Percentiles rank a stretch among this genome's conserved stretches.
These are phyloP conservation scores for Taphrorychus bicolor DNA, from an alignment of 2,888 invertebrate genomes.

Conservation along the genomic window DNA sequence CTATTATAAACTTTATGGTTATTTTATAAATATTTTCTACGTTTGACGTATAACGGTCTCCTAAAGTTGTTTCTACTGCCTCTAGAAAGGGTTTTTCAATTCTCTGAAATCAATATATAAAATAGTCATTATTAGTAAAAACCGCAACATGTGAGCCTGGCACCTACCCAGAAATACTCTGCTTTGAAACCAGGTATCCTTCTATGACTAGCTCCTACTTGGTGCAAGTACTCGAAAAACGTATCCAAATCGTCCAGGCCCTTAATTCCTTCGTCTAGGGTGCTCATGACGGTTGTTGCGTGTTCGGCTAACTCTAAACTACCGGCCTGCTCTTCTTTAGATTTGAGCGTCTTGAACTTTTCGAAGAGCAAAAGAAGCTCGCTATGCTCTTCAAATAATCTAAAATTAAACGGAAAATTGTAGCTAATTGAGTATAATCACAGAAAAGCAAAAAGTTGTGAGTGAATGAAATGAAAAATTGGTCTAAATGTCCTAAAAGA, in stretches of 20 bases:
- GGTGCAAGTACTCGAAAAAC: constrained; percentile 82
- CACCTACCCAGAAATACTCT: constrained; percentile 86
- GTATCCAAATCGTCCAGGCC: constrained; percentile 85
- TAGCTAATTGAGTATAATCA: too few species aligned
- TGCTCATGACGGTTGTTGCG: constrained; percentile 88
- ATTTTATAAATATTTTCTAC: constrained; percentile 88
- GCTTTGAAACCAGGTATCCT: constrained; percentile 86
- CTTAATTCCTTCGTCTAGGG: constrained; percentile 87
- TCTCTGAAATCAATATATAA: constrained; percentile 68
- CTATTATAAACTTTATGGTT: constrained; percentile 86
- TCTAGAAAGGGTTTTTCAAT: constrained; percentile 88
- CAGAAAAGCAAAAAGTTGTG: too few species aligned
- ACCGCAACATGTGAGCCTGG: not conserved
- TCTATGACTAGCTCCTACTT: constrained; percentile 83
- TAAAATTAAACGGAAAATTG: constrained; percentile 61
- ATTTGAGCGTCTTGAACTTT: constrained; percentile 80
- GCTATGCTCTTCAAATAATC: constrained; percentile 85
- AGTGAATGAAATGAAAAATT: too few species aligned
- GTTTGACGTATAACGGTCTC: constrained; percentile 88
- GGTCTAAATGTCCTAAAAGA: too few species aligned
- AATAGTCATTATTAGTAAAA: not conserved
- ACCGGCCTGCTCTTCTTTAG: constrained; percentile 80
- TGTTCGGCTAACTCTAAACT: constrained; percentile 87
- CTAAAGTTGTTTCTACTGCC: constrained; percentile 84
- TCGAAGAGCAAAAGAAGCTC: constrained; percentile 81